Percentiles rank a stretch among this genome's conserved stretches.
phyloP scores from a whole-genome alignment of 2,797 vertebrate species.

The Philypnodon macrostomus region DNA sequence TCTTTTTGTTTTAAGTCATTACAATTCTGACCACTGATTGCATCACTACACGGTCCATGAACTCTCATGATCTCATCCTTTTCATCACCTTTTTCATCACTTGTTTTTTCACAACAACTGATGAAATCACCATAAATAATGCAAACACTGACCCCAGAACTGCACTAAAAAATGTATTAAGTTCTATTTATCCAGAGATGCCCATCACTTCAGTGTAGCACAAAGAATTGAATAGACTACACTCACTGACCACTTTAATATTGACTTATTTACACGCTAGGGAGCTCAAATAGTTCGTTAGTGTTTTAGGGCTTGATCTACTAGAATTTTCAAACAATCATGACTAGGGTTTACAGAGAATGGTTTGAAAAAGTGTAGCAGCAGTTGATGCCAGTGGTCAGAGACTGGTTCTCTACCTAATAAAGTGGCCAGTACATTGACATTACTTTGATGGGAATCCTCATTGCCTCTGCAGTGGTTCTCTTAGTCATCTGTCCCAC shows the following conservation, averaged over 20 bases:
- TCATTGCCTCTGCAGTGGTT: not conserved
- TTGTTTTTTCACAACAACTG: not conserved
- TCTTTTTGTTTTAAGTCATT: conserved; percentile 10
- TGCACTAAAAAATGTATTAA: not conserved
- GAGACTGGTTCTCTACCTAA: too few relatives aligned
- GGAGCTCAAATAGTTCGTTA: too few relatives aligned
- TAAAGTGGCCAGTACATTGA: too few relatives aligned
- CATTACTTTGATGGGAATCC: not conserved
- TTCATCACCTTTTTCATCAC: conserved; percentile 15
- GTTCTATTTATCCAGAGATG: not conserved
- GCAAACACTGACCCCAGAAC: conserved; percentile 11
- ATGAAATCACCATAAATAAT: conserved; percentile 7
- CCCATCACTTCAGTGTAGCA: not conserved
- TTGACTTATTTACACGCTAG: not conserved
- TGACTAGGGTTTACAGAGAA: too few relatives aligned
- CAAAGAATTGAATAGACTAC: not conserved
- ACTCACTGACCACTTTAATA: not conserved
- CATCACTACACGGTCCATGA: conserved; percentile 27
- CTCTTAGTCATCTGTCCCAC: not conserved
- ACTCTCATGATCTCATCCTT: too few relatives aligned
- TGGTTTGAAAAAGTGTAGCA: too few relatives aligned
- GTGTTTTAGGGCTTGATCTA: too few relatives aligned
- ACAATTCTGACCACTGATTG: conserved; percentile 12
- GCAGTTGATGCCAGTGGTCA: too few relatives aligned
- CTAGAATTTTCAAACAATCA: too few relatives aligned